Conservation (phyloP, 1,140 invertebrate species). For the Lordiphosa collinella region DNA sequence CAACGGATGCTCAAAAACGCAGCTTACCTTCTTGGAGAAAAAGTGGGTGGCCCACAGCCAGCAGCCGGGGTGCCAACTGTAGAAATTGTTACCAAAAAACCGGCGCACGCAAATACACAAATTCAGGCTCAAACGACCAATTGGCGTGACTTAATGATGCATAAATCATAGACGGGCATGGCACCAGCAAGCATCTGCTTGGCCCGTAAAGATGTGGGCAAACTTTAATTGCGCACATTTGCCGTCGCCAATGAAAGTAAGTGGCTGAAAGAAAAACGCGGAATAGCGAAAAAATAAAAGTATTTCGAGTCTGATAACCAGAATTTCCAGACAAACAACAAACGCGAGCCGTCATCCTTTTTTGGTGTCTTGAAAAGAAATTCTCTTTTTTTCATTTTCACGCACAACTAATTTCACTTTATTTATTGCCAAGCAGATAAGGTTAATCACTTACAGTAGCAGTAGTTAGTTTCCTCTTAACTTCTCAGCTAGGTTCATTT, state of each 20-base stretch:
- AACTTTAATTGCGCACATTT: slow-evolving; percentile 33
- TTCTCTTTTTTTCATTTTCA: slow-evolving; percentile 37
- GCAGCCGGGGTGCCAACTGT: slow-evolving; percentile 11
- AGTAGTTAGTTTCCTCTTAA: too few species aligned
- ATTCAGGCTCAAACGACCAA: slow-evolving; percentile 56
- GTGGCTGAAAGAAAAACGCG: slow-evolving; percentile 11
- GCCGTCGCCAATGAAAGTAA: slow-evolving; percentile 39
- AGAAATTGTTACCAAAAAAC: slow-evolving; percentile 26
- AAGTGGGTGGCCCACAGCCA: slow-evolving; percentile 67
- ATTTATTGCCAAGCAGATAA: background rate
- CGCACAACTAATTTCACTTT: slow-evolving; percentile 15
- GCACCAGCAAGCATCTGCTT: slow-evolving; percentile 14
- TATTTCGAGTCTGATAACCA: slow-evolving; percentile 48
- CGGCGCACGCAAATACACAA: slow-evolving; percentile 22
- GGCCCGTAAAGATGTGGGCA: background rate
- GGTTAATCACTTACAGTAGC: too few species aligned
- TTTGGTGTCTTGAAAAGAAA: slow-evolving; percentile 36
- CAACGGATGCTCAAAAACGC: slow-evolving; percentile 7
- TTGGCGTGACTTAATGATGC: slow-evolving; percentile 73
- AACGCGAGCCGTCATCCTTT: slow-evolving; percentile 21
- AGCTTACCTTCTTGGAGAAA: slow-evolving; percentile 35
- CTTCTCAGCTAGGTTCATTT: too few species aligned
- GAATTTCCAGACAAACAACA: slow-evolving; percentile 57
- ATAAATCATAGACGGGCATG: slow-evolving; percentile 50
- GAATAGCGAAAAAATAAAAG: slow-evolving; percentile 19